A percentile compares a stretch with the other conserved stretches of the same genome.
Evolutionary conservation across 2,797 vertebrate species (phyloP).

Genomic region (Spheniscus humboldti): DNA sequence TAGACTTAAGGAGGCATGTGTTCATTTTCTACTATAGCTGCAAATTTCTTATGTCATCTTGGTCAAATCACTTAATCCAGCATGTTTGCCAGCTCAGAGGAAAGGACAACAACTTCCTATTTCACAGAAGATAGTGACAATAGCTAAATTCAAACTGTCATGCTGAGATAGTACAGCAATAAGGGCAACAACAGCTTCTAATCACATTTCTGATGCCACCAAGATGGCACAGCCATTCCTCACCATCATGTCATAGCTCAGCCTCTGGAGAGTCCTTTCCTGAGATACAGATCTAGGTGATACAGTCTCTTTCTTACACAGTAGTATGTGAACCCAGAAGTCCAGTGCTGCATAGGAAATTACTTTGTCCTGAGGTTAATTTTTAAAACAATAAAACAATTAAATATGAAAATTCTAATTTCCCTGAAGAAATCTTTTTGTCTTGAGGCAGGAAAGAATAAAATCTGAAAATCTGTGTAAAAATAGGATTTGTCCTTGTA

Average conservation of each 20-base stretch:
- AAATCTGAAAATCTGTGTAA: background rate
- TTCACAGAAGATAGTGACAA: background rate
- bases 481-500: background rate
- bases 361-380: background rate
- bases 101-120: background rate
- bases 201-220: background rate
- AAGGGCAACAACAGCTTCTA: background rate
- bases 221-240: background rate
- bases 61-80: background rate
- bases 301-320: background rate
- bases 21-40: background rate
- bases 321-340: background rate
- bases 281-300: background rate
- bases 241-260: background rate
- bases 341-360: background rate
- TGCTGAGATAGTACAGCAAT: background rate
- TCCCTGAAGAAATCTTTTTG: background rate
- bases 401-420: background rate
- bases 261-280: background rate
- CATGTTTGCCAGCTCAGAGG: background rate
- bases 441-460: background rate
- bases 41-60: background rate
- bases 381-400: background rate
- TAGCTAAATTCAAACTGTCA: background rate
- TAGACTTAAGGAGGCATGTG: background rate